Evolutionary conservation across 1,140 invertebrate genomes (phyloP).

Genomic region (Palaemon carinicauda): DNA sequence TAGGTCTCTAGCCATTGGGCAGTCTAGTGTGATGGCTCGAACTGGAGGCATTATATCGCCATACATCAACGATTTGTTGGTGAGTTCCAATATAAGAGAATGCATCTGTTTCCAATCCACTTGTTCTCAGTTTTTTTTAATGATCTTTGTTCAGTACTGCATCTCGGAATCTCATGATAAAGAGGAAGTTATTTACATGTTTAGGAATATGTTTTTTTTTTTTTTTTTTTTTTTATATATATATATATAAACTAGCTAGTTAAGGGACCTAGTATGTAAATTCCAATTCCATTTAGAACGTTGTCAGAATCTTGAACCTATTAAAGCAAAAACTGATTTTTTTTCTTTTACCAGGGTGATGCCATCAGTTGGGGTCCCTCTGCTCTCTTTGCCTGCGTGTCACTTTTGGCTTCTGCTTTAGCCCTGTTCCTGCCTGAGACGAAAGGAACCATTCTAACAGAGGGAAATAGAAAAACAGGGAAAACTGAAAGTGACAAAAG

Average conservation of each 20-base stretch:
- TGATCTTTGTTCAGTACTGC: neutral
- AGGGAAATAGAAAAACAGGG: neutral
- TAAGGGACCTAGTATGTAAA: neutral
- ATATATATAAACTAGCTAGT: no score
- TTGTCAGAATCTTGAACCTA: no score
- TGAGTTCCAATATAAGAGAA: neutral
- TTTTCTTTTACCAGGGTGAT: neutral
- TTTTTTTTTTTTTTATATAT: no score
- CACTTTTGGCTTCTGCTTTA: neutral
- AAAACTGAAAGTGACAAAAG: neutral
- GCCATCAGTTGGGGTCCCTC: neutral
- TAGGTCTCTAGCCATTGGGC: neutral
- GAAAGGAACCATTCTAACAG: neutral
- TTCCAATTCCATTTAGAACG: neutral
- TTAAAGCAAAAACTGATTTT: neutral
- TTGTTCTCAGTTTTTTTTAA: neutral
- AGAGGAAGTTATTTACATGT: no score
- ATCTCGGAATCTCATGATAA: no score
- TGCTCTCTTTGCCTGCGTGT: neutral
- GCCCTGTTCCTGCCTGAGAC: conserved; percentile 14
- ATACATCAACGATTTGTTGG: conserved; percentile 24
- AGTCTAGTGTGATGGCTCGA: neutral
- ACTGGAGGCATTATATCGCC: neutral
- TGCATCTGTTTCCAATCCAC: neutral
- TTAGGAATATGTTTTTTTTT: no score